Base-by-base conservation (phyloP, 2,113 vertebrate species). In the Gadus chalcogrammus region DNA sequence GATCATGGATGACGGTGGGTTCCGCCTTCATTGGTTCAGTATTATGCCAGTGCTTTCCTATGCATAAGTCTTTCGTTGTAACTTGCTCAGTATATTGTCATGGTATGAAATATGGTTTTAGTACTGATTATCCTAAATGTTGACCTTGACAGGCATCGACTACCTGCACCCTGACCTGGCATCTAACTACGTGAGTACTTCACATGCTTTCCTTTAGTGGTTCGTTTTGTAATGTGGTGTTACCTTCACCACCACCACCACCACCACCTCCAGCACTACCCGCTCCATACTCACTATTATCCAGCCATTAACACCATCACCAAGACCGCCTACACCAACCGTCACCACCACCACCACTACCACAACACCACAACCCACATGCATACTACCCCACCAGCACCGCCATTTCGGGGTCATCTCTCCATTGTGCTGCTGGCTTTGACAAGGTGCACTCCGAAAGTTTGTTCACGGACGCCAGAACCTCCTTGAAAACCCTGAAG, bases 1-100 rank as follows among this genome's bases (percentile, higher is more conserved):
- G 78, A 99, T 99, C 78, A 99, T 99, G 97, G 97, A 99, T 61
- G 97, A 99, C 52, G 97, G 97, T 98, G 85, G 92, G 95, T 87
- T n/a, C 9, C 1, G 15, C 55, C 55, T 58, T 58, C 55, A 13
- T 17, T 17, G 4, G 55, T 16, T 58, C 55, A 58, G 55, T 58
- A n/a, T 9, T 5, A 58, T 13, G 55, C 5, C 15, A 17, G 53
- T 55, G 53, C 53, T 55, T 55, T 55, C 3, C 53, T 55, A 55
- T 55, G 6, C 6, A 55, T 55, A 55, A 16, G 53, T 55, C 53
- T 15, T 55, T 15, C 53, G 6, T 12, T 20, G 11, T 61, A 27
- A 20, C 22, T 22, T 22, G 5, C 20, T 64, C 12, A 31, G 58
- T 38, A 16, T 38, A 64, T 15, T 60, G 53, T 42, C 9, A 65